Evolutionary conservation across 2,113 vertebrate species (phyloP).

Genomic region (Vicugna pacos): DNA sequence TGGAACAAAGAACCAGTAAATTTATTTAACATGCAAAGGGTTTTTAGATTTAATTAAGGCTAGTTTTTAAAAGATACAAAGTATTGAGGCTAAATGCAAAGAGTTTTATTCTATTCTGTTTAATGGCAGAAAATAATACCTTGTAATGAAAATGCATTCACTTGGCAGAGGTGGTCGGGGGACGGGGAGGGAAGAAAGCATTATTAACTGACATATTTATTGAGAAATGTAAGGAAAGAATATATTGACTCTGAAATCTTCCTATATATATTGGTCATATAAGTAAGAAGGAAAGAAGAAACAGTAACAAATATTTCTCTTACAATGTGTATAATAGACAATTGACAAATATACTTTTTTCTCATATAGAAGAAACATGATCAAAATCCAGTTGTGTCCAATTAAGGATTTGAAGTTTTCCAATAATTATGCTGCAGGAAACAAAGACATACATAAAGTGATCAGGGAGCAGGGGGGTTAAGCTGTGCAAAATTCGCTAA

Average conservation of each 20-base stretch:
- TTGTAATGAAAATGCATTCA: constrained; percentile 48
- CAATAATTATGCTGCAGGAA: constrained; percentile 84
- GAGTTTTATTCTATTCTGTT: background rate
- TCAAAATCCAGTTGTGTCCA: constrained; percentile 84
- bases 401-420: constrained; percentile 83
- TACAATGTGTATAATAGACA: background rate
- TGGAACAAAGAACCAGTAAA: background rate
- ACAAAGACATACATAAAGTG: constrained; percentile 68
- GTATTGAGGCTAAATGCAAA: background rate
- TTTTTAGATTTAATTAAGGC: constrained; percentile 41
- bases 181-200: background rate
- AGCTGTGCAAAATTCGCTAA: constrained; percentile 86
- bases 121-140: constrained; percentile 54
- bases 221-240: constrained; percentile 65
- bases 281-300: background rate
- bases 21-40: background rate
- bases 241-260: background rate
- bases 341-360: background rate
- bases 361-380: background rate
- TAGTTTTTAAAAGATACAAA: background rate
- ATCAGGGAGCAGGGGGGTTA: constrained; percentile 81
- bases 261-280: background rate
- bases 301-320: background rate
- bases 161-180: background rate
- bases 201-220: constrained; percentile 28